A percentile compares a stretch with the other conserved stretches of the same genome.
Evolutionary conservation across 64 coral and sea anemone species (phyloP).

Genomic region (Montipora efflorescens): DNA sequence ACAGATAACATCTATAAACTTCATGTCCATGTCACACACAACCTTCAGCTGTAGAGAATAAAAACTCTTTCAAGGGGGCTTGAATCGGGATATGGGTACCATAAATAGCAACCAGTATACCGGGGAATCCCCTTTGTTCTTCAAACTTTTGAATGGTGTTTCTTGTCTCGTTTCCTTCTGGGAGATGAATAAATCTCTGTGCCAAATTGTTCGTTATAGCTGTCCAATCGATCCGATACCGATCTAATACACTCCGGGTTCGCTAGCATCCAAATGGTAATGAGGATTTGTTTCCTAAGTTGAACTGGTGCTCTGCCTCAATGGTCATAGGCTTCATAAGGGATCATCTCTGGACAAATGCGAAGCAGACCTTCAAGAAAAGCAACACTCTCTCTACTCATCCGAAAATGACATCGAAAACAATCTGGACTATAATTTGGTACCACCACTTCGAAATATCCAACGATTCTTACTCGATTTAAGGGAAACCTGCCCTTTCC

Average conservation of each 20-base stretch:
- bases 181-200: conserved; percentile 44
- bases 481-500: conserved; percentile 32
- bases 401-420: conserved; percentile 59
- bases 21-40: conserved; percentile 61
- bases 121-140: conserved; percentile 41
- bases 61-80: conserved; percentile 45
- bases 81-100: conserved; percentile 53
- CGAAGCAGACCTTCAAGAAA: conserved; percentile 23
- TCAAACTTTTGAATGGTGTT: conserved; percentile 61
- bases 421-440: conserved; percentile 40
- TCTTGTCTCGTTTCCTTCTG: conserved; percentile 11
- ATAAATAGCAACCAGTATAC: conserved; percentile 54
- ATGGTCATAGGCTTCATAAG: conserved; percentile 24
- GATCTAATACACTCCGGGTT: conserved; percentile 43
- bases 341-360: conserved; percentile 32
- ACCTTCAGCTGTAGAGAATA: conserved; percentile 69
- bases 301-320: conserved; percentile 47
- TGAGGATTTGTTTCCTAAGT: conserved; percentile 45
- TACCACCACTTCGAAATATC: conserved; percentile 54
- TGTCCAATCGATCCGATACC: conserved; percentile 50
- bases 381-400: conserved; percentile 41
- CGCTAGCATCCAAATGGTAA: conserved; percentile 44
- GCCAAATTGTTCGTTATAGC: conserved; percentile 22
- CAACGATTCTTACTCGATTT: conserved; percentile 55
- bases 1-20: conserved; percentile 57